Conservation (phyloP, 2,888 invertebrate species). For the Athalia rosae region DNA sequence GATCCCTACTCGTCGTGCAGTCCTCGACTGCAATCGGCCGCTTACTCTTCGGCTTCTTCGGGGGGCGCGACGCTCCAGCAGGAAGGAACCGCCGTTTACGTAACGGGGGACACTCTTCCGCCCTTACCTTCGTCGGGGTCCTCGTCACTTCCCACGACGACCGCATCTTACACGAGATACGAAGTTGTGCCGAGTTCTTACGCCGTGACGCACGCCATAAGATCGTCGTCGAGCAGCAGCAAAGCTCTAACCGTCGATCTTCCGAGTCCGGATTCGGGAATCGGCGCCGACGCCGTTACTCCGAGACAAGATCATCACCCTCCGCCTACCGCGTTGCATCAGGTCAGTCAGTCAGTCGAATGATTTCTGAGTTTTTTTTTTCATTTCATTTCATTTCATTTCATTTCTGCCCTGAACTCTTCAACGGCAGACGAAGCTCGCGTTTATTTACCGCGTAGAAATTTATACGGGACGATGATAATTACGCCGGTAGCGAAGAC, state of each 20-base stretch:
- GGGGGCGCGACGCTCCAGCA: constrained; percentile 65
- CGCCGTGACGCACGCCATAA: constrained; percentile 70
- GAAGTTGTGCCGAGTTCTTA: constrained; percentile 72
- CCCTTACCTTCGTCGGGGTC: constrained; percentile 76
- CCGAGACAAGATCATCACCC: constrained; percentile 76
- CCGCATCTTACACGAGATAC: constrained; percentile 71
- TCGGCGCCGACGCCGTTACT: constrained; percentile 94
- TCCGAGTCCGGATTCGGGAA: constrained; percentile 96
- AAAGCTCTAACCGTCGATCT: constrained; percentile 92
- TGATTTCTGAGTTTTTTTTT: too few species aligned
- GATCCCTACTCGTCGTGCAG: constrained; percentile 71
- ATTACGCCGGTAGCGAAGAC: neutral
- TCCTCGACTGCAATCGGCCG: constrained; percentile 67
- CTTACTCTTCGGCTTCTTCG: constrained; percentile 66
- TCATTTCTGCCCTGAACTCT: neutral
- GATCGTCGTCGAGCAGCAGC: constrained; percentile 70
- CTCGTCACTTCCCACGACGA: constrained; percentile 78
- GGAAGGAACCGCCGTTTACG: constrained; percentile 77
- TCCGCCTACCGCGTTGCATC: constrained; percentile 91
- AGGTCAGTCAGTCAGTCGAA: constrained; percentile 84
- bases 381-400: neutral
- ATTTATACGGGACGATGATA: too few species aligned
- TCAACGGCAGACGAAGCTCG: neutral
- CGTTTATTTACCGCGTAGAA: too few species aligned
- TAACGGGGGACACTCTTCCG: constrained; percentile 74